phyloP scores from a whole-genome alignment of 92 coral and sea anemone species.

The Porites evermanni region DNA sequence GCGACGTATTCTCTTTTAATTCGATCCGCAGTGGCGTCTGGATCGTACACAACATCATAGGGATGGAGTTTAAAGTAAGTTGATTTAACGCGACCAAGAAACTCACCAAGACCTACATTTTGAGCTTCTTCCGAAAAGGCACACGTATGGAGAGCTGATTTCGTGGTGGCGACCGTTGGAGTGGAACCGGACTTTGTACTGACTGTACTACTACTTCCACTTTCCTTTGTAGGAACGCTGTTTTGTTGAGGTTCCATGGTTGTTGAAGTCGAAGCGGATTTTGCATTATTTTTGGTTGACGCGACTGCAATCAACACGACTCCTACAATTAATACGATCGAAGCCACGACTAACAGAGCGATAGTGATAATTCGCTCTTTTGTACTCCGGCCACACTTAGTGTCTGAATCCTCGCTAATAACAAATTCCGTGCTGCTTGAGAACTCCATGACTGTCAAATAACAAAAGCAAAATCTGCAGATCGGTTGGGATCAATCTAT shows the following conservation, averaged over 20 bases:
- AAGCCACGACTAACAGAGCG: conserved; percentile 30
- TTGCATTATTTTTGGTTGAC: neutral
- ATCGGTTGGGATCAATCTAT: neutral
- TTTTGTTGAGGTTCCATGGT: no score
- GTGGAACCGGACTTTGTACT: neutral
- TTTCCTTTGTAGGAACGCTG: no score
- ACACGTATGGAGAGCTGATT: conserved; percentile 22
- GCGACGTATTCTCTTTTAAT: conserved; percentile 68
- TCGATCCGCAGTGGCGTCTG: conserved; percentile 44
- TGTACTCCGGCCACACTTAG: neutral
- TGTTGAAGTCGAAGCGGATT: neutral
- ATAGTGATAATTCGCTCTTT: conserved; percentile 20
- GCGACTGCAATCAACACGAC: conserved; percentile 49
- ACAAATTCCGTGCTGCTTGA: conserved; percentile 13
- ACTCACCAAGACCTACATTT: conserved; percentile 69
- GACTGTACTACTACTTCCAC: no score
- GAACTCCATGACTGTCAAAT: neutral
- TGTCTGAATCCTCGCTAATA: neutral
- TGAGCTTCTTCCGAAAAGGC: conserved; percentile 72
- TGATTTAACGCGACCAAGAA: conserved; percentile 67
- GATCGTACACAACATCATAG: conserved; percentile 52
- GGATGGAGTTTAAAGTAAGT: conserved; percentile 78
- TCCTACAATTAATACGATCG: conserved; percentile 40
- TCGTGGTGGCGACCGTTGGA: neutral
- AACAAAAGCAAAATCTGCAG: neutral